Evolutionary conservation across 2,888 invertebrate species (phyloP).

Genomic region (Cryptus armator): DNA sequence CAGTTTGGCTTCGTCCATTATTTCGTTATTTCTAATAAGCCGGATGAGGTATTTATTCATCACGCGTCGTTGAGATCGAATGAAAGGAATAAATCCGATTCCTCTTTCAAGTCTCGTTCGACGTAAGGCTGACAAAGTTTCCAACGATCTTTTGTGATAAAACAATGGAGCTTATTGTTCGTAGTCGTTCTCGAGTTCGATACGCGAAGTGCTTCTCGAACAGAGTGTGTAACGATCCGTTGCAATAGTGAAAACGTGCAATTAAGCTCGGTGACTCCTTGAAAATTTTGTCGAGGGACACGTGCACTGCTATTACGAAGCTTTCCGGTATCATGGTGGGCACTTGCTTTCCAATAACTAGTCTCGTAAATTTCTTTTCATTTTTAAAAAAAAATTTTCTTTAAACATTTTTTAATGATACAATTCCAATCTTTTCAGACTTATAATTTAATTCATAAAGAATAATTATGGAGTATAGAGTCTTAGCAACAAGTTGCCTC

Average conservation of each 20-base stretch:
- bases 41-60: conserved; percentile 50
- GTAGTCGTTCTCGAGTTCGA: conserved; percentile 36
- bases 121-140: conserved; percentile 43
- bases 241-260: conserved; percentile 56
- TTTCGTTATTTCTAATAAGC: conserved; percentile 7
- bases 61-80: conserved; percentile 8
- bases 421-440: background rate
- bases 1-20: background rate
- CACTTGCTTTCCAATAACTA: background rate
- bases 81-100: conserved; percentile 25
- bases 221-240: conserved; percentile 66
- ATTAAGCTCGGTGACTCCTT: conserved; percentile 50
- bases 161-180: conserved; percentile 63
- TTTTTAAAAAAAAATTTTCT: background rate
- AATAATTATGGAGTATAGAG: conserved; percentile 5
- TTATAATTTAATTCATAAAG: background rate
- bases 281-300: conserved; percentile 22
- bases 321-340: background rate
- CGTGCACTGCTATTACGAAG: conserved; percentile 23
- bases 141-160: conserved; percentile 54
- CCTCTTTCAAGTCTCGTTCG: background rate
- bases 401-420: background rate
- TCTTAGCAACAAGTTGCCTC: conserved; percentile 81
- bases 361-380: too few relatives aligned
- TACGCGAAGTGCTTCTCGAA: conserved; percentile 47